phyloP scores from a whole-genome alignment of 2,888 invertebrate species.

The Cerastis rubricosa region DNA sequence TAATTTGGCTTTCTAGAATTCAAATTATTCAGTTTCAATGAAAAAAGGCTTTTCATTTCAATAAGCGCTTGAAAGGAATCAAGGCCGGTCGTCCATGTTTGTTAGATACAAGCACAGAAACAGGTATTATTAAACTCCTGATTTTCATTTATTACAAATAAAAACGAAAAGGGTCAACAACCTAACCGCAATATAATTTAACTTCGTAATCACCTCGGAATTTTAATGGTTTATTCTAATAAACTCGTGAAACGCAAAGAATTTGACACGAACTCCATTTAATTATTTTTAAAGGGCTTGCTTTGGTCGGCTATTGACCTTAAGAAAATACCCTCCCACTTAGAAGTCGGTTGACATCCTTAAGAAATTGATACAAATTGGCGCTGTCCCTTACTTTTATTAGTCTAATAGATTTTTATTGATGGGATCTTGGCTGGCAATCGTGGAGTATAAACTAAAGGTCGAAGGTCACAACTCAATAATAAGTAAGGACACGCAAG shows the following conservation, averaged over 20 bases:
- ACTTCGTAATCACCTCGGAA: constrained; percentile 27
- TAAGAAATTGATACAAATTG: constrained; percentile 58
- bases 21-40: constrained; percentile 27
- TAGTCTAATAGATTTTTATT: constrained; percentile 51
- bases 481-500: constrained; percentile 15
- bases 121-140: neutral
- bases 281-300: constrained; percentile 22
- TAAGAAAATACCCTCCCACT: constrained; percentile 18
- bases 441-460: constrained; percentile 26
- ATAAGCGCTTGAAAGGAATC: constrained; percentile 17
- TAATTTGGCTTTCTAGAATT: constrained; percentile 16
- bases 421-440: constrained; percentile 13
- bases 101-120: constrained; percentile 4
- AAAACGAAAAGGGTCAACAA: constrained; percentile 16
- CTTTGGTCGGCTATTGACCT: constrained; percentile 33
- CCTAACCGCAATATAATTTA: neutral
- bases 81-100: neutral
- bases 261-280: constrained; percentile 40
- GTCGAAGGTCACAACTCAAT: constrained; percentile 16
- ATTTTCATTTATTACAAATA: constrained; percentile 3
- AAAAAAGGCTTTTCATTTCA: constrained; percentile 27
- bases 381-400: constrained; percentile 42
- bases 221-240: constrained; percentile 35
- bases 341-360: constrained; percentile 15
- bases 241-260: constrained; percentile 33